A percentile compares a stretch with the other conserved stretches of the same genome.
Evolutionary conservation across 2,113 vertebrate species (phyloP).

Genomic region (Neotoma lepida): DNA sequence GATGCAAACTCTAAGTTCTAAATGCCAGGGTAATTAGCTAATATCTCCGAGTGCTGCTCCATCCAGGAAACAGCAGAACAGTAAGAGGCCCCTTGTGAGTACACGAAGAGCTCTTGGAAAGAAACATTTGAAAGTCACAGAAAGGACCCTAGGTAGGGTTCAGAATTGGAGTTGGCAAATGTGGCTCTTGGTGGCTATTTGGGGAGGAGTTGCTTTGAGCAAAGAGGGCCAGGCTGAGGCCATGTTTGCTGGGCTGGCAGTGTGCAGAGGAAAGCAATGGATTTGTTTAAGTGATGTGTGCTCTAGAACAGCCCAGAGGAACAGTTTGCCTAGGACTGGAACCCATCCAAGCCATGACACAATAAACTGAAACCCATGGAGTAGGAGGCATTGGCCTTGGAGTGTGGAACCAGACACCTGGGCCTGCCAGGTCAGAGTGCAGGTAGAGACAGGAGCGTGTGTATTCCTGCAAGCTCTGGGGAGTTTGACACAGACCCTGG

Average conservation of each 20-base stretch:
- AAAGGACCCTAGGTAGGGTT: neutral
- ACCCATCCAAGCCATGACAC: neutral
- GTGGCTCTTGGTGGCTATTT: neutral
- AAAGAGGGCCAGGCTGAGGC: neutral
- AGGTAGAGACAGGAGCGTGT: fast-evolving
- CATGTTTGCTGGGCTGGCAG: neutral
- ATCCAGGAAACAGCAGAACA: neutral
- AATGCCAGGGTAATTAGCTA: neutral
- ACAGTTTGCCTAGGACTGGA: neutral
- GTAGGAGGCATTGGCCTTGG: neutral
- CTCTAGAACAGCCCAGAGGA: neutral
- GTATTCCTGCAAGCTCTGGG: neutral
- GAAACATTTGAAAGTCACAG: constrained; percentile 6
- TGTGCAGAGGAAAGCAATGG: neutral
- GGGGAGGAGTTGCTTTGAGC: neutral
- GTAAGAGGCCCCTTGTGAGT: neutral
- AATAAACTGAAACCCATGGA: neutral
- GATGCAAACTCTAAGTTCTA: constrained; percentile 36
- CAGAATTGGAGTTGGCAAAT: neutral
- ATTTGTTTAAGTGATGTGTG: neutral
- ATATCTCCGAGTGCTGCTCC: neutral
- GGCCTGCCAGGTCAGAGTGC: neutral
- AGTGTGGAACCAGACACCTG: neutral
- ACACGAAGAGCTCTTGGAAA: neutral
- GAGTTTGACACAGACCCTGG: neutral